Percentiles rank a stretch among this genome's conserved stretches.
phyloP scores from a whole-genome alignment of 2,113 vertebrate species.

The Calidris pugnax region DNA sequence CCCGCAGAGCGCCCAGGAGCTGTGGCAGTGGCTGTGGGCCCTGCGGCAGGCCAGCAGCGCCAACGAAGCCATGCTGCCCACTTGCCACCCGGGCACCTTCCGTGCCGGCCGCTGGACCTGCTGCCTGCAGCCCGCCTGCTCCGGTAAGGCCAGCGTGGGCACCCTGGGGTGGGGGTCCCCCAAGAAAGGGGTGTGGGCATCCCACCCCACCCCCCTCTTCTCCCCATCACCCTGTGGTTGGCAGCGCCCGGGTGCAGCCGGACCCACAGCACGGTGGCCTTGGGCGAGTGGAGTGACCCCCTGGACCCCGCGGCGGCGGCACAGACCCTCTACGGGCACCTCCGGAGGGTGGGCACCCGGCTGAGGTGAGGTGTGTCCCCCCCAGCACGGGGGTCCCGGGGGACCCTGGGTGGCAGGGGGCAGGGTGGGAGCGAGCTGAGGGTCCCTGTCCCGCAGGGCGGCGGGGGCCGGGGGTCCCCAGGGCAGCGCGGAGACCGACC shows the following conservation, averaged over 20 bases:
- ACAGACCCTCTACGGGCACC: conserved; percentile 87
- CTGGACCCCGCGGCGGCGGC: conserved; percentile 85
- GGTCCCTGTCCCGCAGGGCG: not conserved
- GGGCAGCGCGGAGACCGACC: fast-evolving
- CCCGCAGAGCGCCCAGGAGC: conserved; percentile 85
- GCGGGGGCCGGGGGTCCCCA: fast-evolving
- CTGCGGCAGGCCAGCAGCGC: conserved; percentile 85
- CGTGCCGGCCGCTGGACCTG: conserved; percentile 87
- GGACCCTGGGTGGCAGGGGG: not conserved
- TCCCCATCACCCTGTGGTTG: not conserved
- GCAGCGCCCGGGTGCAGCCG: conserved; percentile 86
- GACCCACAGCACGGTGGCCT: conserved; percentile 86
- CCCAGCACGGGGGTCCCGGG: not conserved
- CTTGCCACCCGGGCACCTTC: conserved; percentile 85
- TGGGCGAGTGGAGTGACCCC: conserved; percentile 89
- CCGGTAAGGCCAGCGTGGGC: conserved; percentile 66
- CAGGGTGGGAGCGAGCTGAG: not conserved
- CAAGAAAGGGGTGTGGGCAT: fast-evolving
- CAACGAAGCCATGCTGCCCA: conserved; percentile 81
- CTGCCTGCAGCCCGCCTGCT: conserved; percentile 80
- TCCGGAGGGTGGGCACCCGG: conserved; percentile 79
- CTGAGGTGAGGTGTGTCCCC: not conserved
- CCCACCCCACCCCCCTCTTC: not conserved
- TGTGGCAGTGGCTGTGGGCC: conserved; percentile 92
- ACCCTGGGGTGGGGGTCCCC: no score